Evolutionary conservation across 2,888 invertebrate genomes (phyloP), one percentile per base, ranked within the genome.

Genomic region (Drosophila nigricruria): DNA sequence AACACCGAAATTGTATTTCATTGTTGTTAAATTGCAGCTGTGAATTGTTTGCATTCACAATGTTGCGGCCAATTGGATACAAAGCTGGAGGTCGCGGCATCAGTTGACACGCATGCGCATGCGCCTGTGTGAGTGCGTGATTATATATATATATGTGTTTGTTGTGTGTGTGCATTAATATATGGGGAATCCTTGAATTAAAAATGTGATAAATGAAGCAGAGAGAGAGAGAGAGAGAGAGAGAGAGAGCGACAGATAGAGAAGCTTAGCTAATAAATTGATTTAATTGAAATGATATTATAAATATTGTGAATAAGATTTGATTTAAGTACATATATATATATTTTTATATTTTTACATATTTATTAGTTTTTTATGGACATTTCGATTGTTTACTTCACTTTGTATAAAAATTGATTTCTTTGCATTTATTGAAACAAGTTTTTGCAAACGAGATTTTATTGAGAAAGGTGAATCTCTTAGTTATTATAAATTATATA

Each of bases 11-110:
- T 20, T 45, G 14, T n/a, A 36, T 57, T 73, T 57, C 20, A 77
- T 63, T 77, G 70, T 58, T 73, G 47, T 60, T 63, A 77, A 77
- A 77, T 70, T 73, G 50, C 73, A 63, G 70, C 62, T 73, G 62
- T 57, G 43, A 66, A 60, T 62, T 70, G 73, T 70, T 77, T 61
- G 65, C 60, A 73, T 60, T 56, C 25, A 38, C 34, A 73, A 66
- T 66, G 52, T 45, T 65, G 52, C 59, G 52, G 59, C 57, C 77
- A 77, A 77, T 77, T 73, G 65, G 70, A 23, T 40, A 43, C 38
- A 66, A 77, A 73, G 18, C 65, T 73, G 70, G 62, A 66, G 77
- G 77, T 60, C 65, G 57, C 43, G 40, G 34, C 32, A 58, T 53
- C 65, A 60, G 59, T 50, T 73, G 43, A 59, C 53, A 59, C 18